Base-by-base conservation (phyloP, 2,888 invertebrate species). In the Chymomyza procnemis region DNA sequence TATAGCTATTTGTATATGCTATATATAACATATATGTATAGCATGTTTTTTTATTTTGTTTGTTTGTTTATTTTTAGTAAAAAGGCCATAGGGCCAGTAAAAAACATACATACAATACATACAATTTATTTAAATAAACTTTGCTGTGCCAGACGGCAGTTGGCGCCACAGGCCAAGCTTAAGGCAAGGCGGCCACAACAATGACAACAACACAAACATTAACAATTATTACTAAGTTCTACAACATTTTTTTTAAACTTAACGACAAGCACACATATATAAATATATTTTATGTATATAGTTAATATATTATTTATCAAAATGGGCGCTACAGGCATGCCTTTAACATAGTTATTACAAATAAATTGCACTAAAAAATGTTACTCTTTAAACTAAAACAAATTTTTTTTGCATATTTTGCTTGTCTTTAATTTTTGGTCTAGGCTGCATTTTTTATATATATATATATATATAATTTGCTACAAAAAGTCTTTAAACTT, bases 381-480 rank as follows among this genome's bases (percentile, higher is more conserved):
- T 76, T 73, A 75, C 64, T 76, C 73, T 73, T 68, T 57, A 64
- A 66, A 66, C 64, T 68, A 76, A 59, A 70, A 69, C 67, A 69
- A 58, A 66, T 54, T 52, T 19, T 46, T 19, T 50, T 47, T 46
- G 30, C n/a, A 56, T 58, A 55, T 41, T 8, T 30, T 63, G 12
- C 60, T 60, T 30, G 26, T 18, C 41, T 54, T 50, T 21, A 18
- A 54, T 19, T 76, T 81, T 81, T 81, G 84, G 81, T 84, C 79
- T 81, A 81, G 65, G 84, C 81, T 81, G 81, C 79, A 81, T 78
- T 73, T 50, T 50, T 50, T 79, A 76, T 76, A 69, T 79, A 71
- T n/a, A n/a, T n/a, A n/a, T n/a, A n/a, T n/a, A n/a, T n/a, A n/a
- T n/a, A 26, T 26, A 26, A 26, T 26, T 26, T 26, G 26, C 56